A percentile compares a stretch with the other conserved stretches of the same genome.
phyloP scores from a whole-genome alignment of 37 sponge, comb jelly and placozoan species.

The Lycopodina hypogea region DNA sequence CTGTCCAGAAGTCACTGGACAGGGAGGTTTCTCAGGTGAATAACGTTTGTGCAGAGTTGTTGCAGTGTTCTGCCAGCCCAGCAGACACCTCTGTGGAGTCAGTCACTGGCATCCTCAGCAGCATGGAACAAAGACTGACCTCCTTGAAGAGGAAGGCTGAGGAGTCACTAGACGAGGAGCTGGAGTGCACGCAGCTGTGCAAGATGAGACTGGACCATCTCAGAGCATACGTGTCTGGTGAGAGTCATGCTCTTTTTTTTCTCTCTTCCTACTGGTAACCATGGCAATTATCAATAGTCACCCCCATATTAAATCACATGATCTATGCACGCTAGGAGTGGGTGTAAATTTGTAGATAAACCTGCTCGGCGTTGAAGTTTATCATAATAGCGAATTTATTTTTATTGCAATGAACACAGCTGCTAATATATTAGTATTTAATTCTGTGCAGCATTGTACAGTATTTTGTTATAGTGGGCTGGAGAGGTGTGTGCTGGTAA shows the following conservation, averaged over 20 bases:
- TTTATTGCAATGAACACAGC: too few relatives aligned
- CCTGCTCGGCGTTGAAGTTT: too few relatives aligned
- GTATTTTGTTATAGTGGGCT: too few relatives aligned
- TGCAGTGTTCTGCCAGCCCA: background rate
- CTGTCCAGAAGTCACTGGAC: slow-evolving; percentile 83
- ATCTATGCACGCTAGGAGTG: too few relatives aligned
- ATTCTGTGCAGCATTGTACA: too few relatives aligned
- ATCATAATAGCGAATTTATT: too few relatives aligned
- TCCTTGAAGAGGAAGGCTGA: slow-evolving; percentile 71
- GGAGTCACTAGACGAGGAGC: slow-evolving; percentile 61
- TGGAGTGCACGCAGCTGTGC: slow-evolving; percentile 40
- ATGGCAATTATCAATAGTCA: background rate
- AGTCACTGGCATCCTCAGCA: slow-evolving; percentile 34
- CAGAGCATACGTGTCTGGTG: slow-evolving; percentile 58
- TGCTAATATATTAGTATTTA: too few relatives aligned
- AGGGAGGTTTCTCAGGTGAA: slow-evolving; percentile 73
- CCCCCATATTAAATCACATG: too few relatives aligned
- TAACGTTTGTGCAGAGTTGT: slow-evolving; percentile 29
- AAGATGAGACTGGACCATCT: slow-evolving; percentile 59
- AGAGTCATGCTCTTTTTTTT: background rate
- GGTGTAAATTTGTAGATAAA: too few relatives aligned
- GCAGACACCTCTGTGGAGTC: slow-evolving; percentile 12
- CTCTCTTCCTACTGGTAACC: background rate
- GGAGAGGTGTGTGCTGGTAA: too few relatives aligned
- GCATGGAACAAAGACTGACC: slow-evolving; percentile 38